Evolutionary conservation across 1,140 invertebrate species (phyloP), one percentile per base, ranked within the genome.

Genomic region (Holcopasites calliopsidis): DNA sequence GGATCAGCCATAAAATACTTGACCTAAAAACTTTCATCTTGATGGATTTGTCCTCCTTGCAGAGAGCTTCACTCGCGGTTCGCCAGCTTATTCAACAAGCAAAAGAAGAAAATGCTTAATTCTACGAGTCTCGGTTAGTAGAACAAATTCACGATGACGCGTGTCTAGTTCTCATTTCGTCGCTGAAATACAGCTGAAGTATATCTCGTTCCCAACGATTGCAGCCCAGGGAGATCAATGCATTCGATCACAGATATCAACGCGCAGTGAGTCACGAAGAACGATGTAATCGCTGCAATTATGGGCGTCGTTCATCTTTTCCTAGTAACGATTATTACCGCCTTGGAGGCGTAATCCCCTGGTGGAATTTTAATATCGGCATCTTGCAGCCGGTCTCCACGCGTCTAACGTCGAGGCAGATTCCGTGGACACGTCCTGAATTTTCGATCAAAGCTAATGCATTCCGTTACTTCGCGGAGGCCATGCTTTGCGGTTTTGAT

Each of bases 361-460:
- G n/a, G 47, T 23, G 33, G 7, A 38, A 23, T 23, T n/a, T 42
- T 6, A 16, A 18, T 26, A 55, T 55, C 21, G 26, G 0, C 47
- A 42, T 72, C 47, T 64, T 72, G 60, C 42, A 52, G 70, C 23
- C 52, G n/a, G 47, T 72, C 64, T 54, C 4, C 13, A 21, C 58
- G 47, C 13, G 57, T 35, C 47, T 40, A 72, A 40, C 44, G 35
- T 31, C 42, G 54, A 26, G 54, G 13, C 18, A 33, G 69, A 72
- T 62, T 52, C 44, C 44, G 6, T 40, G 49, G 57, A 62, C 26
- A 47, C 44, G 55, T 10, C 55, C 44, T 7, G 69, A 72, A 62
- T 72, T 72, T 23, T 5, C 33, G 57, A 72, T 72, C 70, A 72
- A 72, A 72, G 70, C 58, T 72, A 72, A 72, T 72, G 70, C 58